Evolutionary conservation across 2,888 invertebrate species (phyloP).

Genomic region (Brachylomia viminalis): DNA sequence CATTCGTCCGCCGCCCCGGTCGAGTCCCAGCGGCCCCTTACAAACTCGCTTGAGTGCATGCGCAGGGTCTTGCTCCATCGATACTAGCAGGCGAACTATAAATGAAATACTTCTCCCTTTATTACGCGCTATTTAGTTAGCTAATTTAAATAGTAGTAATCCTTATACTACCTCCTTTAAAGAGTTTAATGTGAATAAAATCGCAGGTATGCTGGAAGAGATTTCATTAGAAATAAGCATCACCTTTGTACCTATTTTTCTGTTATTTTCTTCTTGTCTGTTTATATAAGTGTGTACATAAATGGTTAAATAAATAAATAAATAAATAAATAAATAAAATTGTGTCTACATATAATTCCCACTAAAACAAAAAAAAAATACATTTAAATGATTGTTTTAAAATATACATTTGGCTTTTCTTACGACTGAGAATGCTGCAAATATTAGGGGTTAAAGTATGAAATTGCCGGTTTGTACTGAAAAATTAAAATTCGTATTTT

Average conservation of each 20-base stretch:
- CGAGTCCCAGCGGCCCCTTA: constrained; percentile 13
- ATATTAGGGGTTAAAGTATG: no score
- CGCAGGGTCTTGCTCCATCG: constrained; percentile 27
- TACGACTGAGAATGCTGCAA: not conserved
- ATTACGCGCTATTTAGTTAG: not conserved
- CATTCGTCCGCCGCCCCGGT: no score
- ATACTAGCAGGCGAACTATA: constrained; percentile 36
- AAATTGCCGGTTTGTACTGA: no score
- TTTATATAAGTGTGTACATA: no score
- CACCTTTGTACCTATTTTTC: no score
- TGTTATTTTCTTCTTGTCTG: no score
- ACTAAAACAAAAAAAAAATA: not conserved
- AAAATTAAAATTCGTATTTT: no score
- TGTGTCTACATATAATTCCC: not conserved
- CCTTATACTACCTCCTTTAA: no score
- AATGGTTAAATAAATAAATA: no score
- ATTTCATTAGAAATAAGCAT: no score
- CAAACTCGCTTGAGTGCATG: constrained; percentile 15
- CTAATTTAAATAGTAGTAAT: not conserved
- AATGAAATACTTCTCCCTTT: not conserved
- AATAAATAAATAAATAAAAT: no score
- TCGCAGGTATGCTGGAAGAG: no score
- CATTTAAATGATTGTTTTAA: not conserved
- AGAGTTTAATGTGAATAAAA: not conserved
- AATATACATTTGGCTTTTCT: not conserved